Evolutionary conservation across 2,113 vertebrate genomes (phyloP), one percentile per base, ranked within the genome.

Genomic region (Pteropus alecto): DNA sequence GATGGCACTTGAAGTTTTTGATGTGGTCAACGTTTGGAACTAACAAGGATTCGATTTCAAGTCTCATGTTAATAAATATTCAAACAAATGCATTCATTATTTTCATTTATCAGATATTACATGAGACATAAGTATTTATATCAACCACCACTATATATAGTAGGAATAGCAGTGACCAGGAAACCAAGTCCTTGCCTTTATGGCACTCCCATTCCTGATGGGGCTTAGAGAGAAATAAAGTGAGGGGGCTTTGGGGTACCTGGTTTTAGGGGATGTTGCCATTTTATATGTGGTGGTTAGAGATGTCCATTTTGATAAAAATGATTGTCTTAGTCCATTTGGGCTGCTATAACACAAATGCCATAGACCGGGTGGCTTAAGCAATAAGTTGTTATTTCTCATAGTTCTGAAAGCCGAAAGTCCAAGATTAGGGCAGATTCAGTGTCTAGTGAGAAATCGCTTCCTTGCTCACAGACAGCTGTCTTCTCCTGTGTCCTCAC

Each of bases 51-150:
- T 87, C 33, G 74, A 24, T 33, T 76, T 16, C 43, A 96, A 84
- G 33, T 38, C 19, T 43, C 19, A 41, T 79, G 77, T 93, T 82
- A 71, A 71, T 30, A 92, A 74, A 86, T 68, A 76, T 6, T 56
- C 21, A 61, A 79, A 84, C 65, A 85, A 74, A 78, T 60, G 18
- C 35, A 92, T 41, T 74, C 13, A 46, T 88, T 46, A n/a, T 41
- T 51, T 88, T 76, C 11, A 43, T 51, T 54, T 56, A 90, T 77
- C 68, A 78, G 68, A 58, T 43, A 65, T 1, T 22, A 93, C 10
- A 13, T 54, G 30, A 95, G 35, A 43, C 21, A 15, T 83, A 76
- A 67, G 28, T 92, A 79, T 18, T 67, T 33, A 60, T 6, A 51
- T 51, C 46, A 74, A 54, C 87, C 33, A 43, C 2, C 51, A 24